These are phyloP conservation scores for Mylabris phalerata DNA, from an alignment of 1,140 invertebrate species.

Conservation along the genomic window DNA sequence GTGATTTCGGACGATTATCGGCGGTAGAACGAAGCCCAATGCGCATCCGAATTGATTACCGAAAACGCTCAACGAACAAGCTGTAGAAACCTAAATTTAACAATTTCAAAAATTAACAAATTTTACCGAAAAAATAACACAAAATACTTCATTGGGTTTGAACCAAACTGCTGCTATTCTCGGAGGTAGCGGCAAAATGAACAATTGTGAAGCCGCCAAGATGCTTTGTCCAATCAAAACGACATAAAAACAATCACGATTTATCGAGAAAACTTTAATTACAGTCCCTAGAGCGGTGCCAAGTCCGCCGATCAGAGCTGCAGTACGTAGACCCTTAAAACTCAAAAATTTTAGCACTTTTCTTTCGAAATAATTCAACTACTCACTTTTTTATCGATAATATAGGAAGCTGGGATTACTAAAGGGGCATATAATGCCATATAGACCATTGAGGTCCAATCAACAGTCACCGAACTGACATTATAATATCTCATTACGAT, in stretches of 20 bases:
- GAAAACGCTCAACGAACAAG: constrained; percentile 69
- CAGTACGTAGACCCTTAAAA: constrained; percentile 38
- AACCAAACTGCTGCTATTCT: constrained; percentile 59
- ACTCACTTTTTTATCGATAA: constrained; percentile 30
- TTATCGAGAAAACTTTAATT: constrained; percentile 61
- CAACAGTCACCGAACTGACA: constrained; percentile 50
- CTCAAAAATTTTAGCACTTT: background rate
- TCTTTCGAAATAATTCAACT: background rate
- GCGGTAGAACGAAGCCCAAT: constrained; percentile 42
- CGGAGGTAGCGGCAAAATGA: constrained; percentile 65
- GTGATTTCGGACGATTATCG: constrained; percentile 44
- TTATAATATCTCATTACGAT: constrained; percentile 49
- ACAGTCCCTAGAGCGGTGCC: constrained; percentile 56
- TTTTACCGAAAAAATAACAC: background rate
- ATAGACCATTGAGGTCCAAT: constrained; percentile 48
- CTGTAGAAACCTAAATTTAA: constrained; percentile 56
- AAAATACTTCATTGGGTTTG: constrained; percentile 52
- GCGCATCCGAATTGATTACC: constrained; percentile 61
- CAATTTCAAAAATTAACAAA: background rate
- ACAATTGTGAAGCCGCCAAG: constrained; percentile 57
- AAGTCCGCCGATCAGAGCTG: constrained; percentile 38
- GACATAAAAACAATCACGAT: constrained; percentile 54
- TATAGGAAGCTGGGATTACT: constrained; percentile 28
- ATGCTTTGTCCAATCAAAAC: constrained; percentile 64
- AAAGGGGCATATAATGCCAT: constrained; percentile 25